phyloP scores from a whole-genome alignment of 30 jellyfish, hydroid and myxozoan species.

The Aurelia sp. region DNA sequence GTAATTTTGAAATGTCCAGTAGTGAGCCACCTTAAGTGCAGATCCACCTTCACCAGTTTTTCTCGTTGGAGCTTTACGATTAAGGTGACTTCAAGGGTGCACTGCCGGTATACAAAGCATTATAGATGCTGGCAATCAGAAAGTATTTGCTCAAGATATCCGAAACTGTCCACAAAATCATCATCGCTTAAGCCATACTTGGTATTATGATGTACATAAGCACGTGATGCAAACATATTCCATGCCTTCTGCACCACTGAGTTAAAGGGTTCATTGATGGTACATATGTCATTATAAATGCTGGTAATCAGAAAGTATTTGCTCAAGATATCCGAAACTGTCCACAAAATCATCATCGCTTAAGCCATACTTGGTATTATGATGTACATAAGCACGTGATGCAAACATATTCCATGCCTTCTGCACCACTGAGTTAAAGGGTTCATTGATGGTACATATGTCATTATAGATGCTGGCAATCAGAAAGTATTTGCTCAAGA shows the following conservation, averaged over 20 bases:
- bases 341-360: conserved; percentile 84
- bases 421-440: conserved; percentile 66
- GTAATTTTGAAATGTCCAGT: too few species aligned
- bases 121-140: conserved; percentile 60
- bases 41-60: too few species aligned
- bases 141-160: conserved; percentile 82
- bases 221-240: conserved; percentile 93
- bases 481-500: conserved; percentile 83
- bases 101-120: too few species aligned
- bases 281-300: too few species aligned
- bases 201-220: conserved; percentile 87
- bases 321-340: not conserved
- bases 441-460: not conserved
- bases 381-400: conserved; percentile 92
- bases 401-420: conserved; percentile 97
- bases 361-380: conserved; percentile 80
- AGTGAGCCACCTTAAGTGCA: too few species aligned
- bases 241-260: conserved; percentile 78
- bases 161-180: conserved; percentile 93
- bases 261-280: conserved; percentile 48
- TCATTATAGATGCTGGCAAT: conserved; percentile 44
- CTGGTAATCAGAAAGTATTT: not conserved
- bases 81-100: too few species aligned
- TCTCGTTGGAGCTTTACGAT: too few species aligned
- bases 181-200: too few species aligned